Base-by-base conservation (phyloP, 2,113 vertebrate species). In the Machaerirhynchus nigripectus region DNA sequence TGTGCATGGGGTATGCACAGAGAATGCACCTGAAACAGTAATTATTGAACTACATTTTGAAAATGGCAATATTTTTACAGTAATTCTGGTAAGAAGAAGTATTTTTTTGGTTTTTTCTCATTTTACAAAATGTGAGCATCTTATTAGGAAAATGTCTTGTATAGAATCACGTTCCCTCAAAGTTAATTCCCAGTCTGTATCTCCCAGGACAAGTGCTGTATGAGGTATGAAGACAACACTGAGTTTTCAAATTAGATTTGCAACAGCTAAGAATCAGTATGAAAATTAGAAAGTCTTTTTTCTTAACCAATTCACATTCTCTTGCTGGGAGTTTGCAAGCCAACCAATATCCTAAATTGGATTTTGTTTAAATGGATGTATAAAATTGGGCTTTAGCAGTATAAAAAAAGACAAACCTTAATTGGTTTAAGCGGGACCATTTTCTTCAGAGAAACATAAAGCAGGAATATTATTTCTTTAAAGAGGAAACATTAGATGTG, bases 271-370 rank as follows among this genome's bases (percentile, higher is more conserved):
- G 81, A 93, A 95, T 96, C 64, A 91, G 92, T 93, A 96, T 65
- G 68, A 96, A 93, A 95, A 95, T 93, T 65, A 95, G 52, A 89
- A 94, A 85, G 52, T 84, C 79, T 91, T 63, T 88, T 94, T 95
- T 31, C 50, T 90, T 79, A 84, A 59, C 52, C 16, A 93, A 74
- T 84, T 67, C 84, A 84, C 49, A 80, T 74, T 64, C 42, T 81
- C 80, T 84, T 64, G 57, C 50, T 5, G 5, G 24, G 37, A 79
- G 61, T 85, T 61, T 13, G 6, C 37, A 76, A 87, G 67, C 23
- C 63, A 84, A 47, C 55, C n/a, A 65, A 78, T 60, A 52, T 56
- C 39, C 49, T 87, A 86, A 95, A 96, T 55, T 91, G 64, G 87
- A 91, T 95, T 96, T 93, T 91, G 16, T 69, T 92, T 81, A 86